A percentile compares a stretch with the other conserved stretches of the same genome.
Evolutionary conservation across 2,888 invertebrate genomes (phyloP).

Genomic region (Hybos culiciformis): DNA sequence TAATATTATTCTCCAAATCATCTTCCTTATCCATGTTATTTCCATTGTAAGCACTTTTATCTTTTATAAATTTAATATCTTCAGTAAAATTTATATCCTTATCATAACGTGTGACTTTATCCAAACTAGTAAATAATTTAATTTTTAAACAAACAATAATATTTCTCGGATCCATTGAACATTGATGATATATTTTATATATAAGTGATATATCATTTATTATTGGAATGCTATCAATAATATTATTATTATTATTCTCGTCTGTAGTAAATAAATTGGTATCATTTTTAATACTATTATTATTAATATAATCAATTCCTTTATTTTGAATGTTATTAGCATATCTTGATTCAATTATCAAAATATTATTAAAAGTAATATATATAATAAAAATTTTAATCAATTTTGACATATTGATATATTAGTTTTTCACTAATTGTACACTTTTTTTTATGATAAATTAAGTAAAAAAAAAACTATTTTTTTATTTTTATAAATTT

Average conservation of each 20-base stretch:
- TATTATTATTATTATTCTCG: neutral
- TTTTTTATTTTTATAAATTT: neutral
- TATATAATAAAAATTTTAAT: neutral
- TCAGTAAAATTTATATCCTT: slow-evolving; percentile 53
- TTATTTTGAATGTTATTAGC: neutral
- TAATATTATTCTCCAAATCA: slow-evolving; percentile 44
- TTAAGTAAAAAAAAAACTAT: neutral
- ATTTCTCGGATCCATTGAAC: slow-evolving; percentile 53
- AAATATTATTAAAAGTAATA: neutral
- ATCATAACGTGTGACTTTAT: slow-evolving; percentile 49
- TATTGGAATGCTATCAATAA: neutral
- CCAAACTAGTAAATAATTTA: slow-evolving; percentile 63
- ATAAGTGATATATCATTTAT: slow-evolving; percentile 49
- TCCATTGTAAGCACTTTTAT: slow-evolving; percentile 37
- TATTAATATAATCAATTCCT: neutral
- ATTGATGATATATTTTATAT: slow-evolving; percentile 70
- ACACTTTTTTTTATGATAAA: neutral
- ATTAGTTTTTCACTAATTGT: neutral
- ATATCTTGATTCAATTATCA: neutral
- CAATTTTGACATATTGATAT: neutral
- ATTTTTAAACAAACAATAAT: slow-evolving; percentile 62
- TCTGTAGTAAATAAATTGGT: neutral
- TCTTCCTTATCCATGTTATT: slow-evolving; percentile 29
- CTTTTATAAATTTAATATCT: slow-evolving; percentile 62
- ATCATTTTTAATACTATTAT: neutral